phyloP scores from a whole-genome alignment of 2,113 vertebrate species.

The western clawed frog (Xenopus tropicalis) region UCB_Xtro_10.0 CM004451.2:78937501-78938000 shows the following conservation, averaged over 20 bases:
- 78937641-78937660: slow-evolving; percentile 29
- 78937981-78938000: slow-evolving; percentile 41
- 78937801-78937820: slow-evolving; percentile 69
- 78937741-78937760: slow-evolving; percentile 66
- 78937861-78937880: slow-evolving; percentile 71
- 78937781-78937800: slow-evolving; percentile 57
- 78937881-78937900: slow-evolving; percentile 64
- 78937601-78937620: background rate
- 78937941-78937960: slow-evolving; percentile 49
- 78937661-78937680: slow-evolving; percentile 41
- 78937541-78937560: slow-evolving; percentile 31
- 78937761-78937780: slow-evolving; percentile 56
- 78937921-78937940: slow-evolving; percentile 55
- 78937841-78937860: slow-evolving; percentile 72
- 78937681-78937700: slow-evolving; percentile 42
- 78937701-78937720: slow-evolving; percentile 51
- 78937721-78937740: slow-evolving; percentile 48
- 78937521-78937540: background rate
- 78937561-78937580: slow-evolving; percentile 40
- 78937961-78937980: slow-evolving; percentile 39
- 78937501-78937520: slow-evolving; percentile 1
- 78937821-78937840: slow-evolving; percentile 65
- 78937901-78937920: slow-evolving; percentile 55
- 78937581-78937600: background rate
- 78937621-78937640: slow-evolving; percentile 20